These are phyloP conservation scores for Thereva unica DNA, from an alignment of 2,888 invertebrate genomes.

Conservation along the genomic window DNA sequence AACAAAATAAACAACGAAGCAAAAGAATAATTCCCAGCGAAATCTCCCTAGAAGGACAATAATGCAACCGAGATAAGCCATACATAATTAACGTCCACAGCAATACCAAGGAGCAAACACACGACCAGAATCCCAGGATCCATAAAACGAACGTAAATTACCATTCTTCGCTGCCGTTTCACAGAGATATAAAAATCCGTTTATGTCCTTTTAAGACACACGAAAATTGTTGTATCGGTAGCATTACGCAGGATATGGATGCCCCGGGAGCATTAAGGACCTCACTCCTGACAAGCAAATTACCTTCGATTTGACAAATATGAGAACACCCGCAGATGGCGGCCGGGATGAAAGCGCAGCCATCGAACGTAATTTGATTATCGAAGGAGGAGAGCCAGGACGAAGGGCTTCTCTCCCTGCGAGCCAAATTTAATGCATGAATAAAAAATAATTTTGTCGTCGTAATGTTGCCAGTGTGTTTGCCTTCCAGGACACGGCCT, in stretches of 20 bases:
- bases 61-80: conserved; percentile 31
- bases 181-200: conserved; percentile 33
- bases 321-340: conserved; percentile 41
- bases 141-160: conserved; percentile 29
- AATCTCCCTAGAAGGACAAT: conserved; percentile 5
- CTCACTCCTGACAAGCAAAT: conserved; percentile 27
- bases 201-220: conserved; percentile 29
- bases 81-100: conserved; percentile 33
- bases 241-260: conserved; percentile 3
- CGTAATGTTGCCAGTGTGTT: conserved; percentile 18
- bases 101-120: conserved; percentile 12
- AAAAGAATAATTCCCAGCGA: too few species aligned
- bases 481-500: conserved; percentile 4
- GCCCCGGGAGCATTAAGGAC: conserved; percentile 8
- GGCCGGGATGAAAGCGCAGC: conserved; percentile 26
- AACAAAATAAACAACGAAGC: too few species aligned
- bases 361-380: conserved; percentile 40
- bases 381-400: background rate
- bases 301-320: conserved; percentile 38
- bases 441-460: conserved; percentile 40
- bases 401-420: conserved; percentile 36
- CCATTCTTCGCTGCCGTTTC: conserved; percentile 10
- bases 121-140: conserved; percentile 17
- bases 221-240: conserved; percentile 1
- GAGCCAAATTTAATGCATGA: conserved; percentile 42